Evolutionary conservation across 1,140 invertebrate genomes (phyloP), one percentile per base, ranked within the genome.

Genomic region (Tetragonula clypearis): DNA sequence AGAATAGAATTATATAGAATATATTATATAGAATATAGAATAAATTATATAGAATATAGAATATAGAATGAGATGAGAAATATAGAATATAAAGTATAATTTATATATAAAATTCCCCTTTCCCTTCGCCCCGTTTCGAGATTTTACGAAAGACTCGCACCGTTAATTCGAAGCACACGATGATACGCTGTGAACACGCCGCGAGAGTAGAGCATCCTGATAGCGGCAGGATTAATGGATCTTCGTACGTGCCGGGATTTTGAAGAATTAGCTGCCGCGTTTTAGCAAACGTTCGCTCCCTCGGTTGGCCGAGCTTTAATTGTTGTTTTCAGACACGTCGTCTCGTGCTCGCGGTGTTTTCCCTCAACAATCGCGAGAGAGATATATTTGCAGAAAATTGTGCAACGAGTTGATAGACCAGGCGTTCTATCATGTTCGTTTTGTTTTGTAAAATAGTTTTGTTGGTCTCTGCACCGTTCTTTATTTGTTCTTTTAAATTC

Each of bases 151-250:
- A 77, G 65, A 78, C 8, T 71, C 41, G 55, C 9, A 11, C 60
- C 55, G 74, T 83, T 78, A 69, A 60, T 71, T 65, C 35, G 74
- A 78, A 78, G 71, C 72, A 69, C 58, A 66, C 58, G 62, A 15
- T 9, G 23, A 11, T 17, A 49, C 41, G 30, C 26, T 56, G 8
- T 26, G 56, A 79, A 58, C 79, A 41, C 26, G 19, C 21, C 35
- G n/a, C 26, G 55, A 26, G 35, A 80, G 72, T n/a, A 58, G 55
- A 56, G 23, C 26, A 4, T 35, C n/a, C 72, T 26, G 72, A 74
- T 73, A 35, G 21, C 8, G 14, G 5, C 14, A 19, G 72, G 35
- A 74, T 74, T 74, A 74, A 74, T 74, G 72, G 72, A 74, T 55
- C 17, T 8, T 55, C n/a, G 69, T 30, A 53, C 23, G 55, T 56